Conservation (phyloP, 1,140 invertebrate genomes). For the Chionoecetes opilio region DNA sequence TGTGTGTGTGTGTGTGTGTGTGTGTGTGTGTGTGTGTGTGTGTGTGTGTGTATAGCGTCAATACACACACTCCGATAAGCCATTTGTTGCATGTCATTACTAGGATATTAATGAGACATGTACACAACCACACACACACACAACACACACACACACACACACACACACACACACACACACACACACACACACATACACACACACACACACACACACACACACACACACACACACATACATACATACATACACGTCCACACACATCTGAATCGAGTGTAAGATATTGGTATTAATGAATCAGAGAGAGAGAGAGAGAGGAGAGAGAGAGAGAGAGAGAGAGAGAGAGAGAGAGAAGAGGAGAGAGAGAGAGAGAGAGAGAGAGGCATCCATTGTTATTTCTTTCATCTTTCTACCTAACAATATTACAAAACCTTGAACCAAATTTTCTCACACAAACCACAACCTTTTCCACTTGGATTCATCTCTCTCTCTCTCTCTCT, state of each 20-base stretch:
- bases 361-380: slow-evolving; percentile 7
- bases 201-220: slow-evolving; percentile 12
- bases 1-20: too few relatives aligned
- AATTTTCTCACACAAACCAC: too few relatives aligned
- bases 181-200: slow-evolving; percentile 21
- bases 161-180: slow-evolving; percentile 30
- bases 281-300: neutral
- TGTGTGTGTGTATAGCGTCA: neutral
- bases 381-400: neutral
- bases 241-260: neutral
- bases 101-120: neutral
- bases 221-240: neutral
- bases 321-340: neutral
- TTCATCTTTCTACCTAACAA: neutral
- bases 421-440: too few relatives aligned
- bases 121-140: too few relatives aligned
- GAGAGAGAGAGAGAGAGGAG: neutral
- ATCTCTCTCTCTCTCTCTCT: neutral
- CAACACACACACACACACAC: slow-evolving; percentile 30
- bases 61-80: neutral
- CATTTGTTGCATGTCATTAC: neutral
- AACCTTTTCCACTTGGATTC: too few relatives aligned
- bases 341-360: slow-evolving; percentile 28
- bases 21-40: neutral
- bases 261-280: neutral